These are phyloP conservation scores for Bergia sp. DNA, from an alignment of 92 coral and sea anemone genomes.

Conservation along the genomic window DNA sequence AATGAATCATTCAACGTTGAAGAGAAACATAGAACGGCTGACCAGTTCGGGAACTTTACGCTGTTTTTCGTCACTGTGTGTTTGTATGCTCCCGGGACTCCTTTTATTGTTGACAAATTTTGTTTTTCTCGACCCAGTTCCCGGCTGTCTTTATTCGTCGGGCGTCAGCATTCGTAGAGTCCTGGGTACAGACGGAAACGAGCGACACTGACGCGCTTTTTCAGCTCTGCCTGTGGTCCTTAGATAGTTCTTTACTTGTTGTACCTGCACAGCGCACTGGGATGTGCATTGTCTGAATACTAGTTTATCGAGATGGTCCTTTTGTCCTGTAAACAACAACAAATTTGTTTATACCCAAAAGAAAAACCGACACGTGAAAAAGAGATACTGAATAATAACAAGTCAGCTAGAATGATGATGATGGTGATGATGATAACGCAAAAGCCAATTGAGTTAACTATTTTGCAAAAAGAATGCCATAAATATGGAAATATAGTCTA, in stretches of 20 bases:
- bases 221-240: not conserved
- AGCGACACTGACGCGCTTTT: slow-evolving; percentile 2
- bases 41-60: not conserved
- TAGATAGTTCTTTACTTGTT: slow-evolving; percentile 19
- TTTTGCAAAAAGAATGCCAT: too few relatives aligned
- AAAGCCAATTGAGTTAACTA: too few relatives aligned
- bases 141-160: not conserved
- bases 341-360: not conserved
- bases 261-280: slow-evolving; percentile 2
- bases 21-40: too few relatives aligned
- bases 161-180: slow-evolving; percentile 14
- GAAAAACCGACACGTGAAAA: not conserved
- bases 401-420: too few relatives aligned
- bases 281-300: slow-evolving; percentile 4
- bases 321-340: not conserved
- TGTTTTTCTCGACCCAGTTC: not conserved
- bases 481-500: not conserved
- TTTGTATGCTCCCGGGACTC: not conserved
- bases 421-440: too few relatives aligned
- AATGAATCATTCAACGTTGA: too few relatives aligned
- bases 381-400: not conserved
- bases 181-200: slow-evolving; percentile 7
- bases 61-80: not conserved
- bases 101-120: not conserved
- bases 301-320: not conserved